phyloP scores from a whole-genome alignment of 2,888 invertebrate species.

The Apomyelois bistriatella region DNA sequence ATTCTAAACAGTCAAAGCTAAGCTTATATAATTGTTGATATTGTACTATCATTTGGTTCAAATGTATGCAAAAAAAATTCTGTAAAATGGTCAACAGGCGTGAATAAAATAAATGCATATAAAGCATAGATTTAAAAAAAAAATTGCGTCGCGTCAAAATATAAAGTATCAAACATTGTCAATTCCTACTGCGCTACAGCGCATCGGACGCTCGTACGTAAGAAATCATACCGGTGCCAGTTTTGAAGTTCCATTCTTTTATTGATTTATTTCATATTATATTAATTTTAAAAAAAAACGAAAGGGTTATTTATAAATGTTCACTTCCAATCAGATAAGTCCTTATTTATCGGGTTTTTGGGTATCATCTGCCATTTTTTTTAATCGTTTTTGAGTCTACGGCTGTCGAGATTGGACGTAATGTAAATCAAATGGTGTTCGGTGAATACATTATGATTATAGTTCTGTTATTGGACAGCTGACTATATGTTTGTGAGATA shows the following conservation, averaged over 20 bases:
- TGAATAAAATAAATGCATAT: not conserved
- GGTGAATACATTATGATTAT: not conserved
- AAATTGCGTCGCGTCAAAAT: not conserved
- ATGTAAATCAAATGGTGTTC: slow-evolving; percentile 9
- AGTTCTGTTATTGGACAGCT: too few species aligned
- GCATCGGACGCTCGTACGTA: slow-evolving; percentile 67
- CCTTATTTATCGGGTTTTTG: slow-evolving; percentile 49
- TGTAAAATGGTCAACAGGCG: too few species aligned
- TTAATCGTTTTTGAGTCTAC: slow-evolving; percentile 8
- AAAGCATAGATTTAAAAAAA: not conserved
- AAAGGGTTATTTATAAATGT: slow-evolving; percentile 67
- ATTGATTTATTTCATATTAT: slow-evolving; percentile 78
- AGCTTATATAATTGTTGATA: too few species aligned
- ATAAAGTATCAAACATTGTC: slow-evolving; percentile 47
- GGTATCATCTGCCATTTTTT: slow-evolving; percentile 34
- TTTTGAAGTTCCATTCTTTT: slow-evolving; percentile 74
- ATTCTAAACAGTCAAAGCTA: too few species aligned
- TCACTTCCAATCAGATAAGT: slow-evolving; percentile 69
- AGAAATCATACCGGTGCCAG: slow-evolving; percentile 73
- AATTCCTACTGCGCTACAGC: slow-evolving; percentile 32
- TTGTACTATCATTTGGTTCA: too few species aligned
- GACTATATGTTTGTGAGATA: too few species aligned
- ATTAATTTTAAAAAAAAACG: slow-evolving; percentile 64
- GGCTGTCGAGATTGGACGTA: slow-evolving; percentile 5
- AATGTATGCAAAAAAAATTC: too few species aligned